Conservation (phyloP, 2,888 invertebrate species). For the Gandaritis pyraliata region DNA sequence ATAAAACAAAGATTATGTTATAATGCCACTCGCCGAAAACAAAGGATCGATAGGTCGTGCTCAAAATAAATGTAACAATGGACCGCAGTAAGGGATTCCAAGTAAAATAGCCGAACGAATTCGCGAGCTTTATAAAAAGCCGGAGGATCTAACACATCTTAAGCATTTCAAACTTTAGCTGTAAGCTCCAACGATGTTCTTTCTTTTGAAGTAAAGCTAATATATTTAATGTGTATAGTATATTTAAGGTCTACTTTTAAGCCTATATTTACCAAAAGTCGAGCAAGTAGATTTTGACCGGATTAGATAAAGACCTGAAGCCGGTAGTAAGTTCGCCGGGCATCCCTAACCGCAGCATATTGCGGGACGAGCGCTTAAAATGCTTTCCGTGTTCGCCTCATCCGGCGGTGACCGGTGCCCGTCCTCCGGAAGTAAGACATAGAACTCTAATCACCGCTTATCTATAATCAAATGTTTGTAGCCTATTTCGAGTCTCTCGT, state of each 20-base stretch:
- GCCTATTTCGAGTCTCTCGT: conserved; percentile 27
- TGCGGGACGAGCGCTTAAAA: conserved; percentile 77
- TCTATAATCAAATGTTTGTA: conserved; percentile 60
- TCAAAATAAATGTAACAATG: conserved; percentile 78
- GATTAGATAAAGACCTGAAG: conserved; percentile 9
- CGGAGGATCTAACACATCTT: not conserved
- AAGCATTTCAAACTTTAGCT: not conserved
- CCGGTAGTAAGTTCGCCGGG: conserved; percentile 36
- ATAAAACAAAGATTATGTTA: conserved; percentile 36
- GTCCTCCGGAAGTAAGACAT: conserved; percentile 70
- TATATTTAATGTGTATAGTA: too few species aligned
- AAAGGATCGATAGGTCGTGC: conserved; percentile 68
- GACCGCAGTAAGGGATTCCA: conserved; percentile 43
- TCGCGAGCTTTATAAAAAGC: conserved; percentile 6
- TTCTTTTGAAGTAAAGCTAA: too few species aligned
- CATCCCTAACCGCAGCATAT: conserved; percentile 36
- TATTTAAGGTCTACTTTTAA: too few species aligned
- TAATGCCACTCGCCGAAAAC: conserved; percentile 37
- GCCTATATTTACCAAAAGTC: not conserved
- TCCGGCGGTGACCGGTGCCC: conserved; percentile 67
- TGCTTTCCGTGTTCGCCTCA: conserved; percentile 80
- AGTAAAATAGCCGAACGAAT: conserved; percentile 19
- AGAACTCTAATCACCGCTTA: conserved; percentile 69
- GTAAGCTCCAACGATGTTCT: too few species aligned
- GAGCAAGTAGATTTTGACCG: conserved; percentile 27